Conservation (phyloP, 2,113 vertebrate genomes). For the Oreochromis tanganicae region DNA sequence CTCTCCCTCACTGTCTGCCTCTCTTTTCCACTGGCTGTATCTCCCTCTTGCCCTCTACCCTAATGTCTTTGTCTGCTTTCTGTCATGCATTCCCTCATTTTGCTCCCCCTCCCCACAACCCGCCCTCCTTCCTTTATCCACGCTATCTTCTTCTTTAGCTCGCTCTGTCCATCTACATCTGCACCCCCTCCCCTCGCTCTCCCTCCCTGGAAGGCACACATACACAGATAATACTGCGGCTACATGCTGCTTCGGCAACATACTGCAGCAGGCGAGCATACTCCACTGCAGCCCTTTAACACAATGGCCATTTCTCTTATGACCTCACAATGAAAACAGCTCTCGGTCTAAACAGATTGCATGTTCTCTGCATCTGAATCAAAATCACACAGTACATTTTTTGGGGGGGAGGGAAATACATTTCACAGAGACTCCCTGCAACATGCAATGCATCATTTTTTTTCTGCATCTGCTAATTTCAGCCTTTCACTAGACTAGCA, state of each 20-base stretch:
- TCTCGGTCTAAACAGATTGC: not conserved
- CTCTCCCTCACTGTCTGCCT: not conserved
- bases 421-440: not conserved
- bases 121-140: slow-evolving; percentile 5
- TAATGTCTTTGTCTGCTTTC: slow-evolving; percentile 39
- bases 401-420: not conserved
- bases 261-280: slow-evolving; percentile 55
- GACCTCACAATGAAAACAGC: slow-evolving; percentile 41
- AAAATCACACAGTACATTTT: not conserved
- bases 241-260: slow-evolving; percentile 61
- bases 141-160: slow-evolving; percentile 27
- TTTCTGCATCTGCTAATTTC: not conserved
- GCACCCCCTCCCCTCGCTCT: slow-evolving; percentile 33
- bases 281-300: slow-evolving; percentile 55
- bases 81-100: slow-evolving; percentile 51
- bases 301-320: slow-evolving; percentile 48
- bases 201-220: slow-evolving; percentile 43
- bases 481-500: not conserved
- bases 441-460: not conserved
- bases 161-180: slow-evolving; percentile 54
- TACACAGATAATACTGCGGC: slow-evolving; percentile 64
- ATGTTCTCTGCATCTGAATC: not conserved
- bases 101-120: not conserved
- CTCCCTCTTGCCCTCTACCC: not conserved
- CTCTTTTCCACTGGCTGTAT: slow-evolving; percentile 3